A percentile compares a stretch with the other conserved stretches of the same genome.
Evolutionary conservation across 2,113 vertebrate species (phyloP).

Genomic region (Oryzias javanicus): DNA sequence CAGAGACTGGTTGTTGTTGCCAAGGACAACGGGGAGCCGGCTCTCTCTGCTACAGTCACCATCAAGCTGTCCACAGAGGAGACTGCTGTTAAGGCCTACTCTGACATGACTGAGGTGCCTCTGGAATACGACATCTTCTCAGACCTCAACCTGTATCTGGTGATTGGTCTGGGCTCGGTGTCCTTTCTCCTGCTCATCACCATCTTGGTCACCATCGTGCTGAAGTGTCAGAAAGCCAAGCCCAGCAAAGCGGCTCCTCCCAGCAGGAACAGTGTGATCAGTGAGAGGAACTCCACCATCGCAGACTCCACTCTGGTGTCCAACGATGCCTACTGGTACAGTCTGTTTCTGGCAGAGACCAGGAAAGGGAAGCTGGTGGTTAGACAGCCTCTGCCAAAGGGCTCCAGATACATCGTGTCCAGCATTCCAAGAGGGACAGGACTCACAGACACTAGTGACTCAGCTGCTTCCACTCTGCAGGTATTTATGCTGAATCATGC

Average conservation of each 20-base stretch:
- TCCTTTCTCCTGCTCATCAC: slow-evolving; percentile 77
- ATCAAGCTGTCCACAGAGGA: slow-evolving; percentile 82
- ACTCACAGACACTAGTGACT: slow-evolving; percentile 47
- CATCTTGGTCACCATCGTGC: slow-evolving; percentile 63
- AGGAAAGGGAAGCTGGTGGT: slow-evolving; percentile 72
- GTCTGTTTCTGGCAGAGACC: slow-evolving; percentile 71
- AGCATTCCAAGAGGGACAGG: slow-evolving; percentile 69
- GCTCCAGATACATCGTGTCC: slow-evolving; percentile 72
- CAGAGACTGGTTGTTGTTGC: slow-evolving; percentile 79
- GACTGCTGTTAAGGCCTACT: slow-evolving; percentile 81
- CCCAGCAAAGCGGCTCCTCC: slow-evolving; percentile 57
- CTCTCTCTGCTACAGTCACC: slow-evolving; percentile 83
- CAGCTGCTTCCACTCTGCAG: slow-evolving; percentile 17
- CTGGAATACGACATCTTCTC: slow-evolving; percentile 75
- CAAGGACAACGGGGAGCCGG: slow-evolving; percentile 77
- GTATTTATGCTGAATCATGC: too few species aligned
- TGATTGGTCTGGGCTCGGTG: slow-evolving; percentile 78
- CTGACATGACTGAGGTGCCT: slow-evolving; percentile 80
- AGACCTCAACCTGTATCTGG: slow-evolving; percentile 63
- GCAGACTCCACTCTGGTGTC: slow-evolving; percentile 73
- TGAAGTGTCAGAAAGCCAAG: slow-evolving; percentile 70
- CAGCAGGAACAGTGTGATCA: slow-evolving; percentile 70
- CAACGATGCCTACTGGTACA: slow-evolving; percentile 74
- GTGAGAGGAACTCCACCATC: slow-evolving; percentile 70
- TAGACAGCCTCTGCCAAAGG: slow-evolving; percentile 69